These are phyloP conservation scores for Elysia chlorotica DNA, from an alignment of 1,140 invertebrate genomes.

Conservation along the genomic window DNA sequence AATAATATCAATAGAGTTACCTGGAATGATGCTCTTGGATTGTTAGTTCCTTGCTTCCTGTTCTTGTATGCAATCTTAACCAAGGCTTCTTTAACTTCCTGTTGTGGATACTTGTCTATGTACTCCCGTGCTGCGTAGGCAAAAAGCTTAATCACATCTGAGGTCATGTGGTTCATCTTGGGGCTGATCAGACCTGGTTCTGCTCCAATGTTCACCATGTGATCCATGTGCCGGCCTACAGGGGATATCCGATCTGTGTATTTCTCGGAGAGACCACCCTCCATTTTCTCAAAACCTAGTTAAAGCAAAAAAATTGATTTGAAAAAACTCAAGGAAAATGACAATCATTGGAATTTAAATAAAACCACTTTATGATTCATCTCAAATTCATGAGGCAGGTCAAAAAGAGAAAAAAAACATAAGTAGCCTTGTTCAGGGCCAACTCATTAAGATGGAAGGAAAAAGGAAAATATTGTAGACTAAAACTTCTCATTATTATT, in stretches of 20 bases:
- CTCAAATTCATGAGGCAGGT: too few relatives aligned
- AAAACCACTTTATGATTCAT: neutral
- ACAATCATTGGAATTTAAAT: neutral
- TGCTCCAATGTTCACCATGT: constrained; percentile 53
- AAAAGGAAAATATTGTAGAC: too few relatives aligned
- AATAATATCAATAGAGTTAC: too few relatives aligned
- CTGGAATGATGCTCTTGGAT: constrained; percentile 72
- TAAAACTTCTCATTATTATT: too few relatives aligned
- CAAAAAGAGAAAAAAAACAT: too few relatives aligned
- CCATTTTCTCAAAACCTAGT: constrained; percentile 97
- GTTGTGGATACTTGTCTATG: constrained; percentile 87
- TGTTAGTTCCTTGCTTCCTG: constrained; percentile 93
- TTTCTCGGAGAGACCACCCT: constrained; percentile 76
- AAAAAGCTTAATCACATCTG: constrained; percentile 75
- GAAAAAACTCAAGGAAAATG: too few relatives aligned
- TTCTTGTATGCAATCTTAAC: constrained; percentile 98
- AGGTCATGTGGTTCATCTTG: constrained; percentile 51
- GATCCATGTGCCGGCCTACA: constrained; percentile 46
- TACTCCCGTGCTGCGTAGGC: constrained; percentile 95
- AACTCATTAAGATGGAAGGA: too few relatives aligned
- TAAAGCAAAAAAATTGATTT: constrained; percentile 5
- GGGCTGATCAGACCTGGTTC: constrained; percentile 46
- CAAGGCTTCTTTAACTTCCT: constrained; percentile 85
- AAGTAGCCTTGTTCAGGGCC: too few relatives aligned
- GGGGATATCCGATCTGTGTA: constrained; percentile 52